phyloP scores from a whole-genome alignment of 1,140 invertebrate genomes.

The Ceratoteleas bidentatus region DNA sequence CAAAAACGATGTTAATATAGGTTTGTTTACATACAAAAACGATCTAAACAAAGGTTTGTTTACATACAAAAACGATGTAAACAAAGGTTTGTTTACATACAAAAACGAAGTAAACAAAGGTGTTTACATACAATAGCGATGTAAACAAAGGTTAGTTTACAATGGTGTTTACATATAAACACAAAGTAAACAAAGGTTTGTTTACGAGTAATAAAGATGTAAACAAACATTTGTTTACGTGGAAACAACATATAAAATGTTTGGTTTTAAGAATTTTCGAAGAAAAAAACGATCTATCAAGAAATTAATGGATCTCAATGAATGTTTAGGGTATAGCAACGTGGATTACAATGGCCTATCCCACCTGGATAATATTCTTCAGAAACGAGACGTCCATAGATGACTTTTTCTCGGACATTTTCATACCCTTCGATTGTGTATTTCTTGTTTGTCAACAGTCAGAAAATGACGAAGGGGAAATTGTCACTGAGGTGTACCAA shows the following conservation, averaged over 20 bases:
- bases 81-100: no score
- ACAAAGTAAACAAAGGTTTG: no score
- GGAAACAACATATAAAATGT: no score
- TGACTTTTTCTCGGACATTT: constrained; percentile 35
- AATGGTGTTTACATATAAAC: no score
- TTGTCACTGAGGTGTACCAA: constrained; percentile 75
- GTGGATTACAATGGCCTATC: constrained; percentile 68
- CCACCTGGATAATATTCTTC: constrained; percentile 50
- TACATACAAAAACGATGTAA: no score
- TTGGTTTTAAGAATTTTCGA: background rate
- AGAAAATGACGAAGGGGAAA: constrained; percentile 42
- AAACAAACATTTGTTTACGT: background rate
- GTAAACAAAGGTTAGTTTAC: no score
- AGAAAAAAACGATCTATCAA: background rate
- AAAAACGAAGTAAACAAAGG: no score
- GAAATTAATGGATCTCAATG: no score
- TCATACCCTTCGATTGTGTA: constrained; percentile 39
- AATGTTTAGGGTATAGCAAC: constrained; percentile 61
- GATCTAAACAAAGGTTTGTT: no score
- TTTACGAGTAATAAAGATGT: background rate
- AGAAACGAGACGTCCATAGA: constrained; percentile 21
- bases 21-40: no score
- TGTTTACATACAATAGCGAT: background rate
- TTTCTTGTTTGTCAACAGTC: constrained; percentile 70
- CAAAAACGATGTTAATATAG: no score